Evolutionary conservation across 1,140 invertebrate genomes (phyloP), one percentile per base, ranked within the genome.

Genomic region (Apocrypta bakeri): DNA sequence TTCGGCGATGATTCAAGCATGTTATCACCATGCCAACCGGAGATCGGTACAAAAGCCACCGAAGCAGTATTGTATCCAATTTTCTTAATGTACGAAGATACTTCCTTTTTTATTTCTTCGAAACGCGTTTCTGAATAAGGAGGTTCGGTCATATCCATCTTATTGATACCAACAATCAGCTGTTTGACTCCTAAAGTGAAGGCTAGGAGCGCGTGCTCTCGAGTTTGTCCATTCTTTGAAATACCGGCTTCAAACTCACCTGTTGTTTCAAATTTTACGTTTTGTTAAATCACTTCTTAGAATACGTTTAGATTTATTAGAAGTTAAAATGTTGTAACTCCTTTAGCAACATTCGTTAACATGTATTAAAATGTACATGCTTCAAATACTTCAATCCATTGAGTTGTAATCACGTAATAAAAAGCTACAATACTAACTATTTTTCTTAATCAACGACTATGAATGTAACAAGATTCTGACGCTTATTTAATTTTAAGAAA

Each of bases 131-230:
- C 97, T 81, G 95, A 96, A 93, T 98, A 99, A 0, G 98, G 97
- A 63, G 98, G 98, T 89, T 99, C 98, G 79, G 98, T 99, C 86
- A 96, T 98, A 92, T 99, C 99, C 98, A 99, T 99, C 93, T 99
- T 99, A 95, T 99, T 99, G 78, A 99, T 98, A 82, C 98, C 98
- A 82, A 99, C 97, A 90, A 99, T 98, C 83, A 99, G 94, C 92
- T 99, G 98, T 90, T 99, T 99, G 1, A 99, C 98, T 88, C 98
- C 98, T 83, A 99, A 93, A 68, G 99, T 99, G 93, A 98, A 99
- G 75, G 98, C 98, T 31, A 99, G 94, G 14, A 99, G 93, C 64
- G 98, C 99, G 92, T 99, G 98, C 90, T 99, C 98, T 86, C 98
- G 96, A n/a, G 98, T 99, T 91, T 99, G 98, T 0, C 98, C 98